Base-by-base conservation (phyloP, 1,140 invertebrate genomes). In the Drosophila saltans region DNA sequence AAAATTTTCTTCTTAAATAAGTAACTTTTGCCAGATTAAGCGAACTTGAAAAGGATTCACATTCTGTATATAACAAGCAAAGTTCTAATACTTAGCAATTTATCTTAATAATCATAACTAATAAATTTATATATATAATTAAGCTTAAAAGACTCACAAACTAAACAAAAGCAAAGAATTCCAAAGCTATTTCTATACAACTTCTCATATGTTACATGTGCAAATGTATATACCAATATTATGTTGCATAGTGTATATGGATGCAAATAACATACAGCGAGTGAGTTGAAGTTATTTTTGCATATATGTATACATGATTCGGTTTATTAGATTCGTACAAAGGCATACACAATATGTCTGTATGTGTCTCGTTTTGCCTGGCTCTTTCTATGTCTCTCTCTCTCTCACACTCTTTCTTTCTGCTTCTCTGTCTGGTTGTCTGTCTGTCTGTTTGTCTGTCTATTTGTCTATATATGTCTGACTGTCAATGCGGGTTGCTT, bases 311-410 rank as follows among this genome's bases (percentile, higher is more conserved):
- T 86, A 79, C 79, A 82, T 69, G 76, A 88, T 88, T 86, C 80
- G 83, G 83, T 86, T 86, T 86, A 86, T 86, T 86, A 86, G 83
- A 86, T 88, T 76, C 76, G 75, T 80, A 86, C 83, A 86, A 86
- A 82, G 80, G 79, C 83, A 79, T 55, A 86, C 83, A 88, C 82
- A 85, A 85, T 85, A 78, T 78, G 45, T 52, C 45, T 52, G 45
- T 52, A 21, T 52, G 45, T 52, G 28, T 30, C 45, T 48, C 45
- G 45, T 48, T 48, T 48, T 16, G 16, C 16, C 45, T 48, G 45
- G 16, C 16, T 48, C 7, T 21, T 48, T 48, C 36, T 39, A 2
- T 39, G n/a, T 45, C 5, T n/a, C 43, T 45, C 43, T 45, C 5
- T 45, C 16, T 3, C 45, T 24, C 16, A 8, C 2, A 8, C 2